A percentile compares a stretch with the other conserved stretches of the same genome.
phyloP scores from a whole-genome alignment of 2,113 vertebrate genomes.

The Lepus timidus region DNA sequence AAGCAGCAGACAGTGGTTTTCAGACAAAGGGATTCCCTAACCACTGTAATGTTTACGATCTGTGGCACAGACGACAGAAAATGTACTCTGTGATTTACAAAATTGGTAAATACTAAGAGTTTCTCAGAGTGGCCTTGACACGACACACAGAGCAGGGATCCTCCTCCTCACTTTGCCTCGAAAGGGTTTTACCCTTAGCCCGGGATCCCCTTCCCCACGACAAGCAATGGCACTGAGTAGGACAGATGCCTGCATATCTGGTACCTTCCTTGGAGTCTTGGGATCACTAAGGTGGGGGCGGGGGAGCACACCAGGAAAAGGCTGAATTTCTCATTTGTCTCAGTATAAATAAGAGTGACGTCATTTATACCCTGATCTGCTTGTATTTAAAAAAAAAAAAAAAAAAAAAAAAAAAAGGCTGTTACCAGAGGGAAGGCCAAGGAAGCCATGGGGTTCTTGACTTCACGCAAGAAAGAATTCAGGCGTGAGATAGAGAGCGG shows the following conservation, averaged over 20 bases:
- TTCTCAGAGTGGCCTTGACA: background rate
- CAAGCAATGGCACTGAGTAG: background rate
- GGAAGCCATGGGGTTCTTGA: too few species aligned
- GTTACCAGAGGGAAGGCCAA: too few species aligned
- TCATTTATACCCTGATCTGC: background rate
- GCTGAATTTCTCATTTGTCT: background rate
- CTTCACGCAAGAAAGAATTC: too few species aligned
- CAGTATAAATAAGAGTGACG: background rate
- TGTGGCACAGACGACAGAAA: background rate
- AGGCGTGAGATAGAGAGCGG: too few species aligned
- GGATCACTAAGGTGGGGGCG: background rate
- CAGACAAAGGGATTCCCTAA: constrained; percentile 61
- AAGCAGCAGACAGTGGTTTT: constrained; percentile 41
- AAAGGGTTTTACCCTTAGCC: constrained; percentile 24
- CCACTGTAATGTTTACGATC: background rate
- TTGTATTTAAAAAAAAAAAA: background rate
- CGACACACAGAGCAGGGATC: background rate
- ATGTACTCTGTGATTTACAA: constrained; percentile 30
- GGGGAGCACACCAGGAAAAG: background rate
- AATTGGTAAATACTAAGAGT: constrained; percentile 22
- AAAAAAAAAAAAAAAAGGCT: background rate
- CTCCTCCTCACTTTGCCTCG: background rate
- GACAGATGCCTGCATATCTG: background rate
- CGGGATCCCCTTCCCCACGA: background rate
- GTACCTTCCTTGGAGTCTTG: background rate